A percentile compares a stretch with the other conserved stretches of the same genome.
Evolutionary conservation across 2,797 vertebrate genomes (phyloP).

Genomic region (Taeniopygia guttata): DNA sequence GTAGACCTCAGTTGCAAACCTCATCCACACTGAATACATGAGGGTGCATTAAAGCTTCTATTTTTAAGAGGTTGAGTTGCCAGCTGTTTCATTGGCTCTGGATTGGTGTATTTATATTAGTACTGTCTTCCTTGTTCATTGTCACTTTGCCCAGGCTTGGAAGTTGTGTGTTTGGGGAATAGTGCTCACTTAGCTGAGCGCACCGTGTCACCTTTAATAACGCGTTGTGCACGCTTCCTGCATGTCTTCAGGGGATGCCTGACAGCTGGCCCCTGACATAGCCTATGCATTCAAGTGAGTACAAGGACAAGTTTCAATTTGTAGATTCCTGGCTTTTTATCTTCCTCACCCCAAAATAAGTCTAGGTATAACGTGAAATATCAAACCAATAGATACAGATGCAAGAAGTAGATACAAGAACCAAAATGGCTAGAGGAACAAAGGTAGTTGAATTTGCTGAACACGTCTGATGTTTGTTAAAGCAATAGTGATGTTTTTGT

Average conservation of each 20-base stretch:
- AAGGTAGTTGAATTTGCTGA: not conserved
- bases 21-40: fast-evolving
- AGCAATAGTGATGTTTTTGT: not conserved
- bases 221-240: fast-evolving
- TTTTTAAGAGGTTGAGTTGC: not conserved
- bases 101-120: not conserved
- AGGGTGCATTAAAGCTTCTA: not conserved
- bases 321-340: not conserved
- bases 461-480: not conserved
- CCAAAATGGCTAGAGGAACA: not conserved
- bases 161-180: not conserved
- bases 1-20: not conserved
- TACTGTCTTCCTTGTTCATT: not conserved
- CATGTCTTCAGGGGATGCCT: not conserved
- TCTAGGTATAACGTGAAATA: not conserved
- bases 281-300: not conserved
- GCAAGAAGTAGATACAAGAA: not conserved
- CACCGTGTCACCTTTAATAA: not conserved
- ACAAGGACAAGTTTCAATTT: not conserved
- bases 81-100: not conserved
- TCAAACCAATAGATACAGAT: not conserved
- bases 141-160: not conserved
- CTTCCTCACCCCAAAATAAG: not conserved
- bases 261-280: fast-evolving
- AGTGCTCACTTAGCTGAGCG: not conserved